Base-by-base conservation (phyloP, 2,797 vertebrate genomes). In the Aythya fuligula region DNA sequence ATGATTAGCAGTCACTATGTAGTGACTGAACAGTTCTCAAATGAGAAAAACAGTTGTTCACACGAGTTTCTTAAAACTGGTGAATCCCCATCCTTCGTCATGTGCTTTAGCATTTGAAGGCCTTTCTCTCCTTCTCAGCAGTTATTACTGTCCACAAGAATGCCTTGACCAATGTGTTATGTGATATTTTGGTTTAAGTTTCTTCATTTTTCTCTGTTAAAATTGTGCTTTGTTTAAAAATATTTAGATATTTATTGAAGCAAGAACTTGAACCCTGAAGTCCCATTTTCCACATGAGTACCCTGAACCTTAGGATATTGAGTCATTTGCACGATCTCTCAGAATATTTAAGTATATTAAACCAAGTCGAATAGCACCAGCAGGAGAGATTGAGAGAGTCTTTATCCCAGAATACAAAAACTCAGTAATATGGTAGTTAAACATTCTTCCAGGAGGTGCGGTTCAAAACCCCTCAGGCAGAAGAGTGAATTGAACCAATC, bases 271-370 rank as follows among this genome's bases (percentile, higher is more conserved):
- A 90, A 58, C 67, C 25, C 85, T 62, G 58, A 78, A 57, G 73
- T 62, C 64, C 51, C 41, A 32, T 90, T 93, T 93, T 94, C 56
- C 43, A 86, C 34, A 34, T 32, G 24, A 86, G 30, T 66, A 45
- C 66, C 24, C 45, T 45, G 75, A 49, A 64, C 43, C 32, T 89
- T n/a, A 64, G 62, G 60, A 76, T 91, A 73, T 4, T 85, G 86
- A 78, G 36, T 74, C 2, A 72, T 93, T 87, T 96, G 87, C 57
- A n/a, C 32, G 45, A 27, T 67, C 71, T 61, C 39, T 93, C 34
- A 47, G 89, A 87, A 89, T 89, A 87, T 79, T 79, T 87, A 61
- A 85, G 25, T 72, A 9, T 74, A 80, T 90, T 95, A 82, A 92
- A 65, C 45, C 43, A 87, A 77, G 67, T 79, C 36, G n/a, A 95